These are phyloP conservation scores for Myiagra hebetior DNA, from an alignment of 2,113 vertebrate species.

Conservation along the genomic window DNA sequence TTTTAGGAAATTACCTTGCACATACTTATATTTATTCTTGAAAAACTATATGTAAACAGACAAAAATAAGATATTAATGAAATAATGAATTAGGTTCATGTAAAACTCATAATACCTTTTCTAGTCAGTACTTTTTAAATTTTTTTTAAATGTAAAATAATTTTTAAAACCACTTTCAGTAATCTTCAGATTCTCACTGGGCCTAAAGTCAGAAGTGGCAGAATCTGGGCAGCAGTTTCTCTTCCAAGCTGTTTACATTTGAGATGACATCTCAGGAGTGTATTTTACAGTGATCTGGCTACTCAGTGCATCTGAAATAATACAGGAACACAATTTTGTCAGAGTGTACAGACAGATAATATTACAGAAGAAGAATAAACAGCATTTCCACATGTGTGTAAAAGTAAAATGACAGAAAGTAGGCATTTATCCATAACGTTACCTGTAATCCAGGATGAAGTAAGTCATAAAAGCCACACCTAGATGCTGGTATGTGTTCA, in stretches of 20 bases:
- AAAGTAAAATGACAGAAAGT: background rate
- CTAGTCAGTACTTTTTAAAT: background rate
- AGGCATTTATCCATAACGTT: background rate
- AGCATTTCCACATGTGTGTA: background rate
- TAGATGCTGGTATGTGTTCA: constrained; percentile 13
- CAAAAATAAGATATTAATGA: background rate
- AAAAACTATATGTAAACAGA: background rate
- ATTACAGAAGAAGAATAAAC: background rate
- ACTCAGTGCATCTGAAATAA: background rate
- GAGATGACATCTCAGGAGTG: background rate
- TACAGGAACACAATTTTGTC: background rate
- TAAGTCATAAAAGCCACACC: constrained; percentile 44
- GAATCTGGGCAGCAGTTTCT: background rate
- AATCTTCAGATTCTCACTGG: background rate
- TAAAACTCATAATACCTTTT: background rate
- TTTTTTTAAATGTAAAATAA: background rate
- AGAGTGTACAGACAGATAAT: background rate
- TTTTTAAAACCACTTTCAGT: rapidly evolving
- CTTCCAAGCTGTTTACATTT: background rate
- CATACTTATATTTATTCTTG: background rate
- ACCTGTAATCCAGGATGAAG: constrained; percentile 31
- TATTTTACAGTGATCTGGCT: background rate
- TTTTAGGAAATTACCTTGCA: background rate
- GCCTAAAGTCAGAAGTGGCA: background rate
- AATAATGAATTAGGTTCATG: background rate